These are phyloP conservation scores for Oncorhynchus gorbuscha DNA, from an alignment of 2,113 vertebrate genomes.

Conservation along the genomic window DNA sequence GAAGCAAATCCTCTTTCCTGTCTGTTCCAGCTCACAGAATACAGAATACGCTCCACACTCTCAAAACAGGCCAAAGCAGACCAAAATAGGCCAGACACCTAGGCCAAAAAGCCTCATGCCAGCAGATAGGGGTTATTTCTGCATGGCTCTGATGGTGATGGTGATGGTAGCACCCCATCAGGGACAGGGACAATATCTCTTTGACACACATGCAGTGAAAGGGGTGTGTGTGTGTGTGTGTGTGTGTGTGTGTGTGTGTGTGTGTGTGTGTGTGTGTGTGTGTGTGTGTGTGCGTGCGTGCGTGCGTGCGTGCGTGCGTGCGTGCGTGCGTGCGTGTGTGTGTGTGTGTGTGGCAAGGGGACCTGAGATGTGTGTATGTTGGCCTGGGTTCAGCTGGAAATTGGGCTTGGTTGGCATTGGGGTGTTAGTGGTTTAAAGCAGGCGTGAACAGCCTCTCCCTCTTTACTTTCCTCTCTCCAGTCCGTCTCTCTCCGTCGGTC, in stretches of 20 bases:
- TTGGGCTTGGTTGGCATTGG: neutral
- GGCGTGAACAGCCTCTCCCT: neutral
- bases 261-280: neutral
- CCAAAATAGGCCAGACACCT: constrained; percentile 44
- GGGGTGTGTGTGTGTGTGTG: neutral
- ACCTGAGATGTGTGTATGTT: neutral
- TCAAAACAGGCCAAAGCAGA: constrained; percentile 54
- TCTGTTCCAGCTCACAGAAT: constrained; percentile 62
- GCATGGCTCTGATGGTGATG: constrained; percentile 1
- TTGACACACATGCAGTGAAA: neutral
- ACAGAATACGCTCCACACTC: constrained; percentile 37
- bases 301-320: neutral
- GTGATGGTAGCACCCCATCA: constrained; percentile 9
- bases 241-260: neutral
- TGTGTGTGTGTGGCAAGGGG: neutral
- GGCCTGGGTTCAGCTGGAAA: neutral
- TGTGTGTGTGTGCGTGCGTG: neutral
- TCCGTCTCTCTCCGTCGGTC: neutral
- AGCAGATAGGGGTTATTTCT: neutral
- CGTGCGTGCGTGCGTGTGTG: neutral
- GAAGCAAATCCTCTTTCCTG: constrained; percentile 59
- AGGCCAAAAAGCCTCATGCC: constrained; percentile 17
- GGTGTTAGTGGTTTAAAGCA: neutral
- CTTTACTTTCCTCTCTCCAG: neutral
- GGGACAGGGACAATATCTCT: constrained; percentile 6